Conservation (phyloP, 1,140 invertebrate genomes). For the Brachystomella parvula region DNA sequence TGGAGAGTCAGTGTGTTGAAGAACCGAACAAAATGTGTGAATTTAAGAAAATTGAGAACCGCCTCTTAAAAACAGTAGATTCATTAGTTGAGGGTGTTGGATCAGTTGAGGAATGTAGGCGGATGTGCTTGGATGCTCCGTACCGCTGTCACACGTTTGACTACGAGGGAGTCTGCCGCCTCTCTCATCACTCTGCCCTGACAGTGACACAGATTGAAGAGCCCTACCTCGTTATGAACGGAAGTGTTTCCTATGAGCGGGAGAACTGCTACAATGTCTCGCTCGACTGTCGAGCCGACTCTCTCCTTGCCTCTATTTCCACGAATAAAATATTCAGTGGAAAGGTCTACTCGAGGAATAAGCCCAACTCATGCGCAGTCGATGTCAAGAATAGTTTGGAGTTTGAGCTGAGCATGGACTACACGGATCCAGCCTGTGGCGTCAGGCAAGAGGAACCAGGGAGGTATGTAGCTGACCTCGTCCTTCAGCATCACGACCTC, state of each 20-base stretch:
- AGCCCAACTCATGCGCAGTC: slow-evolving; percentile 48
- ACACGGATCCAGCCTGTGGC: slow-evolving; percentile 45
- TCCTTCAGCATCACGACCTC: slow-evolving; percentile 45
- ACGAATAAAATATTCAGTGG: slow-evolving; percentile 51
- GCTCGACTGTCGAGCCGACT: slow-evolving; percentile 46
- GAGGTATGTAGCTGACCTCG: slow-evolving; percentile 42
- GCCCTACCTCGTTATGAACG: slow-evolving; percentile 47
- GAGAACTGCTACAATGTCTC: slow-evolving; percentile 50
- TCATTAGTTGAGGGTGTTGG: slow-evolving; percentile 46
- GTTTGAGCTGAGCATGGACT: slow-evolving; percentile 45
- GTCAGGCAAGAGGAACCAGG: slow-evolving; percentile 45
- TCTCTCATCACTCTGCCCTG: slow-evolving; percentile 47
- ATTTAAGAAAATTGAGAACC: slow-evolving; percentile 45
- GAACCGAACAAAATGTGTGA: slow-evolving; percentile 49
- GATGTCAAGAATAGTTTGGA: slow-evolving; percentile 45
- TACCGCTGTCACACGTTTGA: slow-evolving; percentile 51
- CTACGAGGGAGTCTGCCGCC: slow-evolving; percentile 48
- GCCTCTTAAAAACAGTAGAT: slow-evolving; percentile 50
- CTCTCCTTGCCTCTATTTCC: slow-evolving; percentile 48
- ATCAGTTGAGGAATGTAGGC: slow-evolving; percentile 46
- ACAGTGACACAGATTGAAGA: slow-evolving; percentile 47
- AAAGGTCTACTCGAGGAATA: slow-evolving; percentile 49
- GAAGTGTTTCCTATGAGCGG: slow-evolving; percentile 48
- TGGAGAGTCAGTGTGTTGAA: slow-evolving; percentile 49
- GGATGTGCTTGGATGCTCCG: slow-evolving; percentile 46